Evolutionary conservation across 2,797 vertebrate species (phyloP).

Genomic region (Acanthis flammea): DNA sequence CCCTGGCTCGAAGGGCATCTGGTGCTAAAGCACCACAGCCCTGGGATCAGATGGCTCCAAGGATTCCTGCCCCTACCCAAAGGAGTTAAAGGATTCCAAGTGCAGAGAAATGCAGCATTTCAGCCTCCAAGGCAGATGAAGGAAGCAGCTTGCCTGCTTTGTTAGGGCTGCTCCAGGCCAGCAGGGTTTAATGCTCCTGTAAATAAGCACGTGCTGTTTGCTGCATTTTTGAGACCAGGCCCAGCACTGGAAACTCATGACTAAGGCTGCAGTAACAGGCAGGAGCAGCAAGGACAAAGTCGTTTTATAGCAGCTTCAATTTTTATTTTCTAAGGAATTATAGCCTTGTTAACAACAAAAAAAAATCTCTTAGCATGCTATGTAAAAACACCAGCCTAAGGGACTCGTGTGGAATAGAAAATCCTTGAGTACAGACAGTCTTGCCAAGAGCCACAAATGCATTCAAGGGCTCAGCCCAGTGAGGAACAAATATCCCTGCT

Average conservation of each 20-base stretch:
- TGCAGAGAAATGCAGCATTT: neutral
- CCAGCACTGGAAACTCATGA: conserved; percentile 3
- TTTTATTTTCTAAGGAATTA: neutral
- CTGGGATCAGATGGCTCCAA: conserved; percentile 37
- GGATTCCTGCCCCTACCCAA: neutral
- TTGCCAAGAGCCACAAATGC: conserved; percentile 58
- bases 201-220: conserved; percentile 19
- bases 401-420: conserved; percentile 4
- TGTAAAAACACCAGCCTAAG: neutral
- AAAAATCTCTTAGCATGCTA: neutral
- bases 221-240: neutral
- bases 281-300: neutral
- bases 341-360: neutral
- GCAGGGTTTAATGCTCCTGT: neutral
- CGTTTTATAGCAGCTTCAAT: neutral
- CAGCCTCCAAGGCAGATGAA: neutral
- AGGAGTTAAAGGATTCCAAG: neutral
- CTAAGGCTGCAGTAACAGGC: neutral
- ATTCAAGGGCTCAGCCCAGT: conserved; percentile 28
- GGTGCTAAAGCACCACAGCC: neutral
- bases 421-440: conserved; percentile 42
- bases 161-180: neutral
- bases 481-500: conserved; percentile 22
- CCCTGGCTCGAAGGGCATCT: conserved; percentile 54
- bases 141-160: rapidly evolving